A percentile compares a stretch with the other conserved stretches of the same genome.
Conservation (phyloP, 2,888 invertebrate species). For the Cylindroiulus punctatus region DNA sequence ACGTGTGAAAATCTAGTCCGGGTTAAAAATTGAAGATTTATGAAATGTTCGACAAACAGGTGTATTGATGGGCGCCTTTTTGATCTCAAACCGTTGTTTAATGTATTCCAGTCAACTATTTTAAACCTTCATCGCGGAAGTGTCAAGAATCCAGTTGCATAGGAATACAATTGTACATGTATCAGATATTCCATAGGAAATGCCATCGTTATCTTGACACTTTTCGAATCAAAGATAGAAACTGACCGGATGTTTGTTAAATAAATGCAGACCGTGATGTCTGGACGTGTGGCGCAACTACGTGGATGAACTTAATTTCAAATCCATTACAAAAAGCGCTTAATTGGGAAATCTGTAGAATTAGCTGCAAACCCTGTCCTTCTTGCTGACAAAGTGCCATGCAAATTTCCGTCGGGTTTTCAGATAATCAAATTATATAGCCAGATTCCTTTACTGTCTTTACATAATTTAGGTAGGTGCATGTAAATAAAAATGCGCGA, state of each 20-base stretch:
- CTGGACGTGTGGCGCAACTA: not conserved
- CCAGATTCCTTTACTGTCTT: not conserved
- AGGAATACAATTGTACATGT: not conserved
- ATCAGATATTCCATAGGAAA: slow-evolving; percentile 1
- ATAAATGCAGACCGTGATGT: not conserved
- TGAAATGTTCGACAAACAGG: too few relatives aligned
- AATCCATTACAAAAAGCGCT: not conserved
- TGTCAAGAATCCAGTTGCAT: not conserved
- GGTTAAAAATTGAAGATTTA: too few relatives aligned
- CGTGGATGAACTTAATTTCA: slow-evolving; percentile 1
- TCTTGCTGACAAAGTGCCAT: not conserved
- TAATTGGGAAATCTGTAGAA: not conserved
- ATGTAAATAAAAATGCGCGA: not conserved
- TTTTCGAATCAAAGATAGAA: slow-evolving; percentile 1
- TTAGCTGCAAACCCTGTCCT: not conserved
- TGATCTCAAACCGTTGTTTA: not conserved
- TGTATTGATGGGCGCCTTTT: too few relatives aligned
- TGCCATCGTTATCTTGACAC: not conserved
- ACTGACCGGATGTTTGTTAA: not conserved
- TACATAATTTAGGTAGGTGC: not conserved
- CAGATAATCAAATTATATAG: not conserved
- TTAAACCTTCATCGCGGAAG: not conserved
- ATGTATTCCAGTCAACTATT: not conserved
- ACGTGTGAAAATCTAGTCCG: too few relatives aligned
- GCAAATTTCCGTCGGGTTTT: not conserved